Base-by-base conservation (phyloP, 1,140 invertebrate genomes). In the Micrasema minimum region DNA sequence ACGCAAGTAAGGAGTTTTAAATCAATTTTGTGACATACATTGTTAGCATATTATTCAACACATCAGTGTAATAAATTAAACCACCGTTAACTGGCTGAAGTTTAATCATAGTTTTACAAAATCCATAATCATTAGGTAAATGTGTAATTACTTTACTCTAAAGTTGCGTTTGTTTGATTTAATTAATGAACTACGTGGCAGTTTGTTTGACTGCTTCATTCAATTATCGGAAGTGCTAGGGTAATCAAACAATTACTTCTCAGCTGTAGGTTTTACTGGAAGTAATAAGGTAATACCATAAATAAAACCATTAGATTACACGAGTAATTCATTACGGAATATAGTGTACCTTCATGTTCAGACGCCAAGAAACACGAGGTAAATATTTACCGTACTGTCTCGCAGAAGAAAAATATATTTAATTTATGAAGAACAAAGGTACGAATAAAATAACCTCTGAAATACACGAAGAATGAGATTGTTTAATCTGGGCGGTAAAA, bases 221-320 rank as follows among this genome's bases (percentile, higher is more conserved):
- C 66, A 69, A 73, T 73, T 66, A 73, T 69, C 66, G 66, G 59
- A 69, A 73, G 72, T 73, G 72, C 55, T 57, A 61, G 71, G 55
- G 43, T 72, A 62, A 72, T 72, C 71, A 72, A 72, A 72, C 71
- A 72, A 68, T 50, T 66, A 68, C 53, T 31, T 35, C 55, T 20
- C 14, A 14, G 22, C n/a, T 14, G 22, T 59, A 59, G 26, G 3
- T 31, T 31, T 59, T 31, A 37, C 51, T 37, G 51, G 23, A 22
- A 55, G 51, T 55, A 53, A 59, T 59, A 59, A 38, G 35, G 55
- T 41, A 35, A 38, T 41, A 22, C 55, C 55, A 5, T 59, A 59
- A 59, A 59, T 59, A 43, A 31, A 31, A 31, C 26, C 26, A 31
- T 31, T 31, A 31, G 26, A 31, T 31, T 31, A 31, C 26, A 7